phyloP scores from a whole-genome alignment of 2,797 vertebrate species.

The Myripristis jacobus region DNA sequence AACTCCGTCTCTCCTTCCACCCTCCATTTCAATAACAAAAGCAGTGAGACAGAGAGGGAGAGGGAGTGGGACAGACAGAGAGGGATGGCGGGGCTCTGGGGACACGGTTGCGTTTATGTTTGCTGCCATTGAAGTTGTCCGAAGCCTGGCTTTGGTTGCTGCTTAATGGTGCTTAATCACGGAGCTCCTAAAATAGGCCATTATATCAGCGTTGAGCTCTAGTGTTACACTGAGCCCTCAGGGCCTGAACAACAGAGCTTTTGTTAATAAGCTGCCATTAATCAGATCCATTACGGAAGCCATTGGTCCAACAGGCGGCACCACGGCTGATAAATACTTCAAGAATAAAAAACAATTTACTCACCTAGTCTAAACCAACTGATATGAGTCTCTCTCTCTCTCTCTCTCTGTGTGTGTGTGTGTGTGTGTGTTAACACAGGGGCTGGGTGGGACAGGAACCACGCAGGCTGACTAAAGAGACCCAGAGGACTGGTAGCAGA shows the following conservation, averaged over 20 bases:
- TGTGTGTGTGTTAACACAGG: conserved; percentile 53
- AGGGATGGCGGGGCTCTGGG: conserved; percentile 75
- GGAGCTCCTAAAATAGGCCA: conserved; percentile 81
- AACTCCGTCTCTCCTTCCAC: conserved; percentile 8
- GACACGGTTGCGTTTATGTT: conserved; percentile 75
- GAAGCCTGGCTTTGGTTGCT: conserved; percentile 71
- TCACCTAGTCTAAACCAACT: conserved; percentile 80
- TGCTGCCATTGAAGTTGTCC: conserved; percentile 78
- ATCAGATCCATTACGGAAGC: conserved; percentile 83
- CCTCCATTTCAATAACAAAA: conserved; percentile 64
- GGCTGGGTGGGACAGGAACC: conserved; percentile 83
- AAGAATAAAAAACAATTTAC: conserved; percentile 82
- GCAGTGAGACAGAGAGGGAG: conserved; percentile 50
- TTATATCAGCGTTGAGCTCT: conserved; percentile 79
- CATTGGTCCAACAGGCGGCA: conserved; percentile 61
- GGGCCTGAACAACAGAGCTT: conserved; percentile 80
- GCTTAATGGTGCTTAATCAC: conserved; percentile 84
- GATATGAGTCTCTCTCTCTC: conserved; percentile 26
- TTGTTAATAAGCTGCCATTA: conserved; percentile 85
- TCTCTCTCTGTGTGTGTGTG: conserved; percentile 3
- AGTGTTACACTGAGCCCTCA: conserved; percentile 75
- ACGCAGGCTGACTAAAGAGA: conserved; percentile 80
- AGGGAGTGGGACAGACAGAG: conserved; percentile 61
- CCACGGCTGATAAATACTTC: conserved; percentile 79
- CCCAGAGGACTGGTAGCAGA: conserved; percentile 79